Evolutionary conservation across 2,888 invertebrate species (phyloP).

Genomic region (Koerneria pararmatus): DNA sequence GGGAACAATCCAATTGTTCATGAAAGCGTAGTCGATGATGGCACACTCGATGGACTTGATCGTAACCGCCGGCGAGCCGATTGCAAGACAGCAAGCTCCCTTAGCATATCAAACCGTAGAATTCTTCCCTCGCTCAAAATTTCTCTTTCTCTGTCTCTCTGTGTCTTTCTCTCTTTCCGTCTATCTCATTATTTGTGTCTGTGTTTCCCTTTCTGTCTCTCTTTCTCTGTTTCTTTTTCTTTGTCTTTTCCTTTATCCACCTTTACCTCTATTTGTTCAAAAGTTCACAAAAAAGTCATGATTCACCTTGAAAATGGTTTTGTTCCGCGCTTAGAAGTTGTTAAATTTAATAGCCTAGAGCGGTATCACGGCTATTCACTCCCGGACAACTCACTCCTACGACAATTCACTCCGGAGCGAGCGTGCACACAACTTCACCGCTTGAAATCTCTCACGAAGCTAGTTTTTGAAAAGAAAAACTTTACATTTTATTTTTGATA

Average conservation of each 20-base stretch:
- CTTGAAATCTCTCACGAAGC: no score
- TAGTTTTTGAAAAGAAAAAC: no score
- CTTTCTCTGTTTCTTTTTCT: no score
- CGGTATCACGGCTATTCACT: background rate
- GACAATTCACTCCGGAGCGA: no score
- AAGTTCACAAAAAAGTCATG: conserved; percentile 60
- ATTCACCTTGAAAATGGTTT: conserved; percentile 59
- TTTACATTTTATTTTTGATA: no score
- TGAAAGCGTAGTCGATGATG: conserved; percentile 95
- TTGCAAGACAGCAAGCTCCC: conserved; percentile 91
- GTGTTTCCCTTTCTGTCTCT: no score
- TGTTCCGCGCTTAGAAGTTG: conserved; percentile 61
- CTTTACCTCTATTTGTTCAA: no score
- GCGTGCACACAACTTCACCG: no score
- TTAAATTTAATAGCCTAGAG: conserved; percentile 17
- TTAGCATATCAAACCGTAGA: conserved; percentile 38
- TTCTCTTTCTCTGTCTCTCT: no score
- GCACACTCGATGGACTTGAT: conserved; percentile 99
- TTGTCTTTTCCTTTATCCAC: no score
- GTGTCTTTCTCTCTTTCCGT: background rate
- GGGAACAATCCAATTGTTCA: conserved; percentile 78
- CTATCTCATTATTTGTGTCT: background rate
- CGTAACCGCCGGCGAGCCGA: conserved; percentile 91
- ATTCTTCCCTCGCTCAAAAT: background rate
- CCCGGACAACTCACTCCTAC: no score